Evolutionary conservation across 2,797 vertebrate species (phyloP).

Genomic region (Micromesistius poutassou): DNA sequence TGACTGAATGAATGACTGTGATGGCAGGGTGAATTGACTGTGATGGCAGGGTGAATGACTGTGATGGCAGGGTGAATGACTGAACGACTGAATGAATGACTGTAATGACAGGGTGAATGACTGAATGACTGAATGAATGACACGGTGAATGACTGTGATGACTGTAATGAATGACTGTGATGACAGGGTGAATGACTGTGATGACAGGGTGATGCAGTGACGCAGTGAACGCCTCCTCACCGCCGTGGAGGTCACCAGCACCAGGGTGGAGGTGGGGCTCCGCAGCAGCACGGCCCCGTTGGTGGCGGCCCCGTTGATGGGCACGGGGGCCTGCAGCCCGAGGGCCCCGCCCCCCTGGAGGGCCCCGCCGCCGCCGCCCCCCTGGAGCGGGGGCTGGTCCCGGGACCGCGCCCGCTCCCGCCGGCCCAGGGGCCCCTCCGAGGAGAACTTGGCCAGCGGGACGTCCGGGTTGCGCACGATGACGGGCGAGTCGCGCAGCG

Average conservation of each 20-base stretch:
- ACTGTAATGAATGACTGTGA: no score
- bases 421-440: conserved; percentile 64
- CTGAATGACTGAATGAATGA: no score
- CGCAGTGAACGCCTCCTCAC: conserved; percentile 44
- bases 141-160: no score
- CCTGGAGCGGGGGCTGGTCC: conserved; percentile 49
- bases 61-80: no score
- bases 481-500: conserved; percentile 86
- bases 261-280: conserved; percentile 71
- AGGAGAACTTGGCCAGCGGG: conserved; percentile 75
- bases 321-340: conserved; percentile 78
- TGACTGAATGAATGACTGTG: no score
- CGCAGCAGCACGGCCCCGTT: conserved; percentile 75
- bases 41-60: no score
- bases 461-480: conserved; percentile 92
- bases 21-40: no score
- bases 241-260: conserved; percentile 74
- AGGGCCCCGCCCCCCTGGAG: conserved; percentile 46
- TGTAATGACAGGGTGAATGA: no score
- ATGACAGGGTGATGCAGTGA: no score
- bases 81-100: no score
- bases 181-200: no score
- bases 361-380: conserved; percentile 14
- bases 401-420: conserved; percentile 65
- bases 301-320: conserved; percentile 80